Base-by-base conservation (phyloP, 2,888 invertebrate genomes). In the Automeris io region DNA sequence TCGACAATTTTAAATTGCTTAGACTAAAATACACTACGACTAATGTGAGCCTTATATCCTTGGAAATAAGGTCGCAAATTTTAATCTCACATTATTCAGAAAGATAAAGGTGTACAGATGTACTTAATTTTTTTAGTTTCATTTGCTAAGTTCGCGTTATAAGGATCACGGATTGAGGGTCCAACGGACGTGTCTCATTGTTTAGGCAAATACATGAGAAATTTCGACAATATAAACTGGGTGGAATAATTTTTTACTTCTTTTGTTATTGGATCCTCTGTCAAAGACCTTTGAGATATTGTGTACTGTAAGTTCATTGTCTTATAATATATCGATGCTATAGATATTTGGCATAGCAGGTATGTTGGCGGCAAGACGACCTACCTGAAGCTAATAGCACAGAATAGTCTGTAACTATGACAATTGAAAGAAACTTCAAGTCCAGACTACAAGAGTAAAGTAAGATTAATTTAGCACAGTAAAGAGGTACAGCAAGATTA, bases 81-180 rank as follows among this genome's bases (percentile, higher is more conserved):
- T 34, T 13, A 42, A 23, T 37, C 47, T 24, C 2, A 18, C 23
- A 25, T 21, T 12, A 7, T 4, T 18, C 5, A 25, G 25, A 19
- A 31, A 7, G 9, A 33, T 49, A 59, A 47, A 37, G 65, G 76
- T 64, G 79, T 51, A 49, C 61, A 66, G 68, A 70, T 73, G 75
- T 79, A 72, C 76, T 78, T 78, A 71, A 59, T 64, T 79, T 74
- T 70, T 81, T 78, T 73, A 60, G 42, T 83, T 85, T 85, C 86
- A 85, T 86, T 86, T 85, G 86, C 80, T 75, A 74, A 79, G 83
- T 85, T 85, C 77, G 82, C 79, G 79, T 81, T 81, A 74, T 80
- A 71, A 70, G 79, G 77, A 82, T 81, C 82, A 78, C 79, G 83
- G 16, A 75, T 71, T 70, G 74, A 70, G 76, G 82, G 78, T 69